Conservation (phyloP, 1,140 invertebrate species). For the Drosophila burlai region DNA sequence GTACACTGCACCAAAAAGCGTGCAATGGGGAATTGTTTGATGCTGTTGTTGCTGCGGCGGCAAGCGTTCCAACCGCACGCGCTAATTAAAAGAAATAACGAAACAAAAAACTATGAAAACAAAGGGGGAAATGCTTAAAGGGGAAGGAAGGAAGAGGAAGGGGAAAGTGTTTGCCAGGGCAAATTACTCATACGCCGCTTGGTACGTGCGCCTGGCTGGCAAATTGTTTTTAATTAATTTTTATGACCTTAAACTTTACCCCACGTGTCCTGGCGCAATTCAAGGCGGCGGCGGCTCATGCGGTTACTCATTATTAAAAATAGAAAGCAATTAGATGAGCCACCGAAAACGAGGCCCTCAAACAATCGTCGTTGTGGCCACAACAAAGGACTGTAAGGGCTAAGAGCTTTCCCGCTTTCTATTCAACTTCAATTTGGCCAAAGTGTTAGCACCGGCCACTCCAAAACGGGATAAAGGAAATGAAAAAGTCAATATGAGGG, state of each 20-base stretch:
- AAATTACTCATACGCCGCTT: conserved; percentile 65
- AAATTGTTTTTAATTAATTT: conserved; percentile 81
- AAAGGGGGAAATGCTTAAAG: conserved; percentile 22
- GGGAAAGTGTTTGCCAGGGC: conserved; percentile 5
- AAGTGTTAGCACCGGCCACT: conserved; percentile 35
- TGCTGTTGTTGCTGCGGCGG: conserved; percentile 18
- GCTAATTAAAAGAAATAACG: conserved; percentile 77
- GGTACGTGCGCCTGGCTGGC: conserved; percentile 63
- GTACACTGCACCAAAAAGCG: conserved; percentile 50
- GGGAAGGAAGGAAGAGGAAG: too few relatives aligned
- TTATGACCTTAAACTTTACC: conserved; percentile 64
- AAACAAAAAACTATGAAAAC: conserved; percentile 51
- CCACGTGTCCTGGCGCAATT: conserved; percentile 22
- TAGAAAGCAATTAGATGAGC: conserved; percentile 67
- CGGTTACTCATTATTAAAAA: conserved; percentile 44
- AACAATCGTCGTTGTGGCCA: conserved; percentile 9
- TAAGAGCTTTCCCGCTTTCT: background rate
- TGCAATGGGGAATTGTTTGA: conserved; percentile 45
- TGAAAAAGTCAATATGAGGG: conserved; percentile 47
- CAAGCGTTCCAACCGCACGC: conserved; percentile 54
- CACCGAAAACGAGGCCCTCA: conserved; percentile 23
- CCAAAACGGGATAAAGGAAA: conserved; percentile 27
- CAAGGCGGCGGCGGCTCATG: conserved; percentile 25
- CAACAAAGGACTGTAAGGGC: conserved; percentile 14
- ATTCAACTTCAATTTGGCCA: conserved; percentile 40